Percentiles rank a stretch among this genome's conserved stretches.
Conservation (phyloP, 2,113 vertebrate species). For the Saimiri boliviensis region DNA sequence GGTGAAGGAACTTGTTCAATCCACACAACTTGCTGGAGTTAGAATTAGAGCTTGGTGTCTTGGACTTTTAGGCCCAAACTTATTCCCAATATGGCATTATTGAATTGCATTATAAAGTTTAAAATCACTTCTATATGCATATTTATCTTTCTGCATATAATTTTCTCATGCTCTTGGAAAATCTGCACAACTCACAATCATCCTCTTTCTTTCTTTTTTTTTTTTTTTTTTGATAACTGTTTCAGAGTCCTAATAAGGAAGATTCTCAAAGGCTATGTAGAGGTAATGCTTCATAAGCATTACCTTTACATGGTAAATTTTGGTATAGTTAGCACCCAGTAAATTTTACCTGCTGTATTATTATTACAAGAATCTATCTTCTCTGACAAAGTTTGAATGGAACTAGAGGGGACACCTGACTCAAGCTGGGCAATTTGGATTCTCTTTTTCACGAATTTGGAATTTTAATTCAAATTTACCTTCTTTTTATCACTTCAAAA, state of each 20-base stretch:
- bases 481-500: neutral
- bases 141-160: neutral
- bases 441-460: constrained; percentile 13
- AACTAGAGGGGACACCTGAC: neutral
- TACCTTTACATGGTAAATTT: too few relatives aligned
- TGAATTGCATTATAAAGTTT: neutral
- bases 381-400: neutral
- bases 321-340: neutral
- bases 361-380: neutral
- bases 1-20: neutral
- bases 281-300: neutral
- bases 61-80: neutral
- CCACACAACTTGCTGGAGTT: neutral
- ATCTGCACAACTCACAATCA: neutral
- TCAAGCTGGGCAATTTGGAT: neutral
- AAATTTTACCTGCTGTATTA: neutral
- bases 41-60: constrained; percentile 12
- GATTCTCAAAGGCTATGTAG: neutral
- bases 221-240: neutral
- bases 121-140: neutral
- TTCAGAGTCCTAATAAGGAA: constrained; percentile 12
- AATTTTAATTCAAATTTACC: neutral
- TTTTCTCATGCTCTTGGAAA: neutral
- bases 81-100: neutral
- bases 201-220: constrained; percentile 31